phyloP scores from a whole-genome alignment of 2,888 invertebrate species.

The Metacarcinus magister region DNA sequence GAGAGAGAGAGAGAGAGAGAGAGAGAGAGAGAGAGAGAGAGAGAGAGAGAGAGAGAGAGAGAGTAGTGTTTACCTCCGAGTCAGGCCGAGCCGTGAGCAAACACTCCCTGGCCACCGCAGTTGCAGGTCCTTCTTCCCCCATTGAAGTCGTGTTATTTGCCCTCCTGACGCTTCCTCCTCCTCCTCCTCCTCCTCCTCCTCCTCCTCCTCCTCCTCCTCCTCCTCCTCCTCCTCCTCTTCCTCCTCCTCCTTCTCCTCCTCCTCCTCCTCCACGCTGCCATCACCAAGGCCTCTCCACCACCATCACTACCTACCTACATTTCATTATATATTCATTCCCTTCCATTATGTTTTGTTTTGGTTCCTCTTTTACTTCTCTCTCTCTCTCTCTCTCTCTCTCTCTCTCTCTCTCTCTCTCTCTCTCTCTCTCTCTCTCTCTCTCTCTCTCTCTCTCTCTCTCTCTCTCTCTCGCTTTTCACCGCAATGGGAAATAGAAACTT shows the following conservation, averaged over 20 bases:
- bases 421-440: not conserved
- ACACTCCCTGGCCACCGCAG: constrained; percentile 9
- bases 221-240: not conserved
- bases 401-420: constrained; percentile 30
- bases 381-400: not conserved
- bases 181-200: not conserved
- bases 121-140: not conserved
- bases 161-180: constrained; percentile 14
- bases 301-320: not conserved
- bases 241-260: not conserved
- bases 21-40: not conserved
- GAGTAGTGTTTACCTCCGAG: constrained; percentile 7
- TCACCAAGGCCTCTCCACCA: not conserved
- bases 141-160: constrained; percentile 16
- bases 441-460: not conserved
- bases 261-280: not conserved
- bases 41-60: not conserved
- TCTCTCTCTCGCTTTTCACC: not conserved
- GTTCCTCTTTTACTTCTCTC: not conserved
- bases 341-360: not conserved
- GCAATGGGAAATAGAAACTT: too few species aligned
- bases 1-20: constrained; percentile 11
- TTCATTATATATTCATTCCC: not conserved
- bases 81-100: not conserved
- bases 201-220: not conserved